Evolutionary conservation across 2,888 invertebrate species (phyloP).

Genomic region (Plagodis dolabraria): DNA sequence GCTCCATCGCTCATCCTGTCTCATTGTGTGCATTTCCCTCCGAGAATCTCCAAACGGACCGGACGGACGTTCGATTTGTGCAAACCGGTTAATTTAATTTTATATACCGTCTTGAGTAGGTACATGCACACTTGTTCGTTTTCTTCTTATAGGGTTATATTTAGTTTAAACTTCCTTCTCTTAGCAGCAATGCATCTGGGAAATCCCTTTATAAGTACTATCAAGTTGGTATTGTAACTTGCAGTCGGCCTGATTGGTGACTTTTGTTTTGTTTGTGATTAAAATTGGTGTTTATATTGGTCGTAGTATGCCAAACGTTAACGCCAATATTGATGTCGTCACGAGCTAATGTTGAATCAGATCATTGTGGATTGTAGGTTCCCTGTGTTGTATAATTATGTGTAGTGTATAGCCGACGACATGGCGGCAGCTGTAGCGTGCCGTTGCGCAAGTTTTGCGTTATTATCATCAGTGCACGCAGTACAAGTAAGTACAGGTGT

Average conservation of each 20-base stretch:
- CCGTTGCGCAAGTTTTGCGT: slow-evolving; percentile 35
- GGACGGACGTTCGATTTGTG: slow-evolving; percentile 4
- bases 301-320: slow-evolving; percentile 31
- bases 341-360: slow-evolving; percentile 28
- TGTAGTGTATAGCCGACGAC: slow-evolving; percentile 25
- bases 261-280: slow-evolving; percentile 29
- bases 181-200: slow-evolving; percentile 2
- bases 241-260: slow-evolving; percentile 28
- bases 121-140: slow-evolving; percentile 10
- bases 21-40: slow-evolving; percentile 15
- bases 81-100: slow-evolving; percentile 17
- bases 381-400: slow-evolving; percentile 21
- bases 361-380: not conserved
- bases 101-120: slow-evolving; percentile 12
- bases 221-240: slow-evolving; percentile 7
- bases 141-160: slow-evolving; percentile 6
- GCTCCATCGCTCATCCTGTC: slow-evolving; percentile 10
- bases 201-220: slow-evolving; percentile 7
- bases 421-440: slow-evolving; percentile 21
- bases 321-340: slow-evolving; percentile 32
- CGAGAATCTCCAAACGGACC: slow-evolving; percentile 5
- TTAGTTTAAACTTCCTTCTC: slow-evolving; percentile 2
- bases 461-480: slow-evolving; percentile 27
- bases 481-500: slow-evolving; percentile 43
- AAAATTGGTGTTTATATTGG: slow-evolving; percentile 31